A percentile compares a stretch with the other conserved stretches of the same genome.
Conservation (phyloP, 2,888 invertebrate species). For the Drosophila mayaguana region DNA sequence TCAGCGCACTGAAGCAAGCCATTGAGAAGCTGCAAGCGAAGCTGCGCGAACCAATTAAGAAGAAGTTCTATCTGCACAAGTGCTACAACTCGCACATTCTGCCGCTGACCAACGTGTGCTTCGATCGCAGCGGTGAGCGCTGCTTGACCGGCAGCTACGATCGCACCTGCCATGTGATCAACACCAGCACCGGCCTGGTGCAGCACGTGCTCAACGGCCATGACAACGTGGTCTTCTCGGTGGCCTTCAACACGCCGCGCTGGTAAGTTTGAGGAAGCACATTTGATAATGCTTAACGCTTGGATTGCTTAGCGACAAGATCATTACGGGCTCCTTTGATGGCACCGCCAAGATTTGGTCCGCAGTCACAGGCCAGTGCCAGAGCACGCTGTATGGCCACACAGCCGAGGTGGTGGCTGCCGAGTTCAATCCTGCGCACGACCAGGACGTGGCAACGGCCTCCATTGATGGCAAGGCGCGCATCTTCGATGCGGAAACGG, state of each 20-base stretch:
- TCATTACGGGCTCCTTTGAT: slow-evolving; percentile 93
- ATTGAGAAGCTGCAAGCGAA: slow-evolving; percentile 88
- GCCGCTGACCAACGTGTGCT: slow-evolving; percentile 90
- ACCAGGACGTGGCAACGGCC: slow-evolving; percentile 89
- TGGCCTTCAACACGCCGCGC: slow-evolving; percentile 91
- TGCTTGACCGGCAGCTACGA: slow-evolving; percentile 94
- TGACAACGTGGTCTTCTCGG: slow-evolving; percentile 92
- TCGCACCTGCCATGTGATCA: slow-evolving; percentile 93
- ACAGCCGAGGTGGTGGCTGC: slow-evolving; percentile 90
- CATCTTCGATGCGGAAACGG: slow-evolving; percentile 89
- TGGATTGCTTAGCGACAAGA: slow-evolving; percentile 86
- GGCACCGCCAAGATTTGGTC: slow-evolving; percentile 92
- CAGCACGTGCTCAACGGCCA: slow-evolving; percentile 90
- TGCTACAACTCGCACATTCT: slow-evolving; percentile 88
- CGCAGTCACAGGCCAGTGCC: slow-evolving; percentile 88
- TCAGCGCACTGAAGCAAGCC: slow-evolving; percentile 87
- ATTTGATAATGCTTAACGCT: neutral
- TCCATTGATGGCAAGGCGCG: slow-evolving; percentile 92
- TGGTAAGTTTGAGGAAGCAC: slow-evolving; percentile 86
- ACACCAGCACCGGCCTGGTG: slow-evolving; percentile 89
- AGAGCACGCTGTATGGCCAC: slow-evolving; percentile 90
- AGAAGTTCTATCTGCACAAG: slow-evolving; percentile 89
- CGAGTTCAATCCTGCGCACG: slow-evolving; percentile 88
- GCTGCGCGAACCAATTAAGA: slow-evolving; percentile 87
- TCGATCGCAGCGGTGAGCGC: slow-evolving; percentile 90